Base-by-base conservation (phyloP, 2,113 vertebrate genomes). In the Chaetura pelagica region DNA sequence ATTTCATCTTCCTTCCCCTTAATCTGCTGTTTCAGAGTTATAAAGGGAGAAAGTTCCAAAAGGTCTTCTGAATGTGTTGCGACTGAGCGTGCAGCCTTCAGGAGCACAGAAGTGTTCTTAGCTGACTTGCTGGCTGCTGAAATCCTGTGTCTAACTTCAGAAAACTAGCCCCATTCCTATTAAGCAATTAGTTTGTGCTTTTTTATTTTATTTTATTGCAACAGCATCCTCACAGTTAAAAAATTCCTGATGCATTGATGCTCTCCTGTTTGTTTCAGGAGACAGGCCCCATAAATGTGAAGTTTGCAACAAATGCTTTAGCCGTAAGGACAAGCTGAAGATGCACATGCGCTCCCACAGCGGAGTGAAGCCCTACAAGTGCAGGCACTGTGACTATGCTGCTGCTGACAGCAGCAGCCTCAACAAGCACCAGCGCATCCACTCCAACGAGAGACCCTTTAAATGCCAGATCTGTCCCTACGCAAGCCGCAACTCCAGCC, bases 391-490 rank as follows among this genome's bases (percentile, higher is more conserved):
- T 40, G 93, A 99, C 35, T 99, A 99, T 1, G 99, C 99, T 0
- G 99, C 99, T 0, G 99, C 99, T 0, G 99, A 99, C 98, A 99
- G 99, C 98, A 99, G 99, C 98, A 99, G 99, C 77, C 97, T 99
- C 80, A 99, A 99, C 97, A 99, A 99, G 94, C 99, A 99, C 97
- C 98, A 99, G 91, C 98, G 99, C 0, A 99, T 99, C 82, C 99
- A 99, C 96, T 99, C 99, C 0, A 98, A 99, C 2, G 99, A 99
- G 86, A 98, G 99, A 19, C 99, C 99, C 29, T 99, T 99, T 81
- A 99, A 99, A 54, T 99, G 99, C 94, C 99, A 99, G 98, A 99
- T 99, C 97, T 99, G 99, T 77, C 99, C 99, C 3, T 99, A 99
- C 0, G 99, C 99, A 92, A 99, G 99, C 97, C 98, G 99, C 92